phyloP scores from a whole-genome alignment of 2,888 invertebrate species.

The Limnephilus auricula region DNA sequence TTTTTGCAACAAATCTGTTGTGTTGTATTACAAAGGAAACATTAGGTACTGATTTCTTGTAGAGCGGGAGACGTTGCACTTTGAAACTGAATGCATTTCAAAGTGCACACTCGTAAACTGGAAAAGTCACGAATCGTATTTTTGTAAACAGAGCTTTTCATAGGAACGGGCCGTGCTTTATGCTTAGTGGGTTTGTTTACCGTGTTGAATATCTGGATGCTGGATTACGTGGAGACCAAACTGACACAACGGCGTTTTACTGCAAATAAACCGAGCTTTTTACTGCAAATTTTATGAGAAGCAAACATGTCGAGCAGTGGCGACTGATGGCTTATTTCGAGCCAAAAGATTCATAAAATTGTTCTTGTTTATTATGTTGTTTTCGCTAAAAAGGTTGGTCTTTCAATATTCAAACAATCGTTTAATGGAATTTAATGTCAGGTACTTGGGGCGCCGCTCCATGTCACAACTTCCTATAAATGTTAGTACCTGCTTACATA shows the following conservation, averaged over 20 bases:
- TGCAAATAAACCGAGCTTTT: slow-evolving; percentile 23
- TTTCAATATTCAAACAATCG: no score
- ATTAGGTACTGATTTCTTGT: not conserved
- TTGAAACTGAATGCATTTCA: not conserved
- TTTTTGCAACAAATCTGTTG: not conserved
- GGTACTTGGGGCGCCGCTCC: no score
- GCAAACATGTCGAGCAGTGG: slow-evolving; percentile 17
- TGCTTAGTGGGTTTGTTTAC: not conserved
- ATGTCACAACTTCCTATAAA: no score
- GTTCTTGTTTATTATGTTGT: not conserved
- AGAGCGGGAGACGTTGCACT: not conserved
- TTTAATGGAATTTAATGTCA: no score
- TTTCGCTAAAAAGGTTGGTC: not conserved
- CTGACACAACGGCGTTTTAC: not conserved
- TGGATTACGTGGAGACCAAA: not conserved
- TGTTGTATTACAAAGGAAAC: not conserved
- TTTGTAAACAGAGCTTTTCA: not conserved
- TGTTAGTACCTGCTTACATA: no score
- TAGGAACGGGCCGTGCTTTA: not conserved
- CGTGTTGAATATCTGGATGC: not conserved
- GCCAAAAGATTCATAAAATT: not conserved
- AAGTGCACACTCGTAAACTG: not conserved
- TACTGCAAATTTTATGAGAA: slow-evolving; percentile 34
- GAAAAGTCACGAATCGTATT: slow-evolving; percentile 2
- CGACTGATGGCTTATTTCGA: not conserved